Conservation (phyloP, 2,888 invertebrate species). For the Anoplius nigerrimus region DNA sequence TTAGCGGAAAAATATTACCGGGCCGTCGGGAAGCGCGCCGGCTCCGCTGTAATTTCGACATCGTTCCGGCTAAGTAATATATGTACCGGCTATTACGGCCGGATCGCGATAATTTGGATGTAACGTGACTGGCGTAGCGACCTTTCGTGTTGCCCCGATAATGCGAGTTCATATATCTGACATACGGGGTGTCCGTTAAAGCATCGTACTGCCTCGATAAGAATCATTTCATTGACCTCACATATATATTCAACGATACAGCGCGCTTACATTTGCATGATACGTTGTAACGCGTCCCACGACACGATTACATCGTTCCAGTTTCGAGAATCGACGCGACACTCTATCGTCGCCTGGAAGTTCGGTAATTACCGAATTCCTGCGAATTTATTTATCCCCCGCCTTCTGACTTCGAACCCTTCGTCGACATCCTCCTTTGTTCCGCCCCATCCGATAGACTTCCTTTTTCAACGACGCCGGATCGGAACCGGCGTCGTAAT, state of each 20-base stretch:
- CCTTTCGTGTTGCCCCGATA: neutral
- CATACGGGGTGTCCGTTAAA: neutral
- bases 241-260: no score
- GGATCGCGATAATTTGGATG: slow-evolving; percentile 26
- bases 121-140: slow-evolving; percentile 18
- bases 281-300: no score
- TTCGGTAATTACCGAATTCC: slow-evolving; percentile 17
- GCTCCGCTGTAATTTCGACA: no score
- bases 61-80: no score
- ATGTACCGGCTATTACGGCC: no score
- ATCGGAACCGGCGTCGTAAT: slow-evolving; percentile 35
- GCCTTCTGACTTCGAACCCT: neutral
- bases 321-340: no score
- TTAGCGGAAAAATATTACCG: no score
- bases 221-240: no score
- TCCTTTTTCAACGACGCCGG: neutral
- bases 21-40: no score
- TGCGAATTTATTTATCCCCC: slow-evolving; percentile 28
- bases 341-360: neutral
- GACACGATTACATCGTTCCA: no score
- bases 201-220: neutral
- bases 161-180: neutral
- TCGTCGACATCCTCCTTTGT: neutral
- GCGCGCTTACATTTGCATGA: no score
- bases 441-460: neutral